phyloP scores from a whole-genome alignment of 1,140 invertebrate species.

The Littorina saxatilis region DNA sequence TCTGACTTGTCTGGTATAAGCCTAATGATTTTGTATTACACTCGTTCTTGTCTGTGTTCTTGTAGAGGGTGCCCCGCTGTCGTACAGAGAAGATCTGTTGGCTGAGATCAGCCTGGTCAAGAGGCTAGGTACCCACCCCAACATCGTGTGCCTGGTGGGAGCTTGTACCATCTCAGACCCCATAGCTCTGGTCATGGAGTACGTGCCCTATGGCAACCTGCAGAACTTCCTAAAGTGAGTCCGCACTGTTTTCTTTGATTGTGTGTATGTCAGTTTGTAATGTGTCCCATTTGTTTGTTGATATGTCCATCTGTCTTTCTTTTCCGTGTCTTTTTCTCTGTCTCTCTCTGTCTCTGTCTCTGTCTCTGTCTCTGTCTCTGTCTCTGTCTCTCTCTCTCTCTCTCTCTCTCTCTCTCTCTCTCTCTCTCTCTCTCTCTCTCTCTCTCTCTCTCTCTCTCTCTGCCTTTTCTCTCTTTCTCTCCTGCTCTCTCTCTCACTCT shows the following conservation, averaged over 20 bases:
- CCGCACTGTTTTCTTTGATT: background rate
- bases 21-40: no score
- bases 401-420: constrained; percentile 25
- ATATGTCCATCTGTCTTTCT: no score
- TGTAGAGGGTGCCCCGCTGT: constrained; percentile 69
- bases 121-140: constrained; percentile 88
- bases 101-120: constrained; percentile 90
- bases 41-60: constrained; percentile 35
- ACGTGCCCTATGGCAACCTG: constrained; percentile 91
- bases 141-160: constrained; percentile 89
- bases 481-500: no score
- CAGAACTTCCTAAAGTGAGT: constrained; percentile 86
- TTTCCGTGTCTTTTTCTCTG: background rate
- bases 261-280: background rate
- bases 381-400: background rate
- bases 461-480: no score
- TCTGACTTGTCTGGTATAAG: no score
- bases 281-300: no score
- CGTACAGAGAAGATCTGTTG: constrained; percentile 85
- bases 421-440: constrained; percentile 13
- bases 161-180: constrained; percentile 90
- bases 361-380: background rate
- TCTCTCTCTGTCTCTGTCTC: background rate
- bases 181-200: constrained; percentile 95
- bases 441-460: background rate